Evolutionary conservation across 1,140 invertebrate genomes (phyloP).

Genomic region (Watersipora subatra): DNA sequence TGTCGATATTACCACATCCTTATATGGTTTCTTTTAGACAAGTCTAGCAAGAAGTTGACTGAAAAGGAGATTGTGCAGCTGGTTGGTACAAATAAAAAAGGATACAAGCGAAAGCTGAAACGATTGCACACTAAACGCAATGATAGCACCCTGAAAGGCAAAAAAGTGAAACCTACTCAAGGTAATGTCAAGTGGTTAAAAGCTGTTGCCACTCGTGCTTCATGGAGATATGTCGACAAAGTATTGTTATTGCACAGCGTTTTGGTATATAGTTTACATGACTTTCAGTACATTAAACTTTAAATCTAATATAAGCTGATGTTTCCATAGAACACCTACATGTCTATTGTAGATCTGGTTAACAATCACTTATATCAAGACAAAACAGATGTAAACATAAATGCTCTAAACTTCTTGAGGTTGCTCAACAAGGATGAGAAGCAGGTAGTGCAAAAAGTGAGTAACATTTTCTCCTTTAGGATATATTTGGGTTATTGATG

Average conservation of each 20-base stretch:
- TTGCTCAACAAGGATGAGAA: neutral
- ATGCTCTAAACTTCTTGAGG: neutral
- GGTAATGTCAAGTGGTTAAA: too few relatives aligned
- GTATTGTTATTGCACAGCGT: too few relatives aligned
- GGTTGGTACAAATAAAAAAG: constrained; percentile 21
- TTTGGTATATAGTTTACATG: too few relatives aligned
- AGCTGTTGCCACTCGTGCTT: too few relatives aligned
- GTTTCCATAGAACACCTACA: too few relatives aligned
- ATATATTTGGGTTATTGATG: too few relatives aligned
- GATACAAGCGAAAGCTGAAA: constrained; percentile 3
- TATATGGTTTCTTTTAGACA: constrained; percentile 14
- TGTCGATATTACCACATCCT: too few relatives aligned
- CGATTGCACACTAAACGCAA: neutral
- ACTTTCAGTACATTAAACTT: too few relatives aligned
- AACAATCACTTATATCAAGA: neutral
- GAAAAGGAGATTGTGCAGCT: constrained; percentile 12
- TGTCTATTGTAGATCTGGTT: neutral
- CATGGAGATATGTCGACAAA: too few relatives aligned
- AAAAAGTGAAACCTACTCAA: constrained; percentile 10
- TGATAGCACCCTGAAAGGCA: neutral
- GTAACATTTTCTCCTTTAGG: too few relatives aligned
- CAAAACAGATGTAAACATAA: neutral
- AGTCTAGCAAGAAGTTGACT: constrained; percentile 3
- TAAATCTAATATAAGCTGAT: too few relatives aligned
- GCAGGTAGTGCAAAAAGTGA: neutral